These are phyloP conservation scores for Trichosurus vulpecula DNA, from an alignment of 2,797 vertebrate species.

Conservation along the genomic window DNA sequence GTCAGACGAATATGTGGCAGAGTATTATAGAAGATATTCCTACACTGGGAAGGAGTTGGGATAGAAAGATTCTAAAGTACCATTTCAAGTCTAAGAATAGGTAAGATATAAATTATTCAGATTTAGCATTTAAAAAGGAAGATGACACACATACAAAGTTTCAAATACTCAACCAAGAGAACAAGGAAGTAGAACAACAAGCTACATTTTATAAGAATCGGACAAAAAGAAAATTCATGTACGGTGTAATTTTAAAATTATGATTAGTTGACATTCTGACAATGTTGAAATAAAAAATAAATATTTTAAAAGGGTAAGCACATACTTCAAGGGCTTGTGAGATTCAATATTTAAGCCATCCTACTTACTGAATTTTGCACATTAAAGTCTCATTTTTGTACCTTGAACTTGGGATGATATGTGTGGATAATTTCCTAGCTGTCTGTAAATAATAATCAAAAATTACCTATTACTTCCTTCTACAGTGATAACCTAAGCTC, in stretches of 20 bases:
- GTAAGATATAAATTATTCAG: neutral
- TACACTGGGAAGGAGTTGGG: neutral
- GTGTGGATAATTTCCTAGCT: neutral
- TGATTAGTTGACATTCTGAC: conserved; percentile 16
- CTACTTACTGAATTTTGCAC: neutral
- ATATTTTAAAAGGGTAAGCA: conserved; percentile 35
- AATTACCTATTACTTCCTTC: neutral
- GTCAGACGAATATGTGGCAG: too few relatives aligned
- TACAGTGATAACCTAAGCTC: neutral
- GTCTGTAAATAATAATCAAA: conserved; percentile 37
- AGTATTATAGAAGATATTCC: neutral
- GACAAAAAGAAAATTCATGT: conserved; percentile 15
- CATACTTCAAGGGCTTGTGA: neutral
- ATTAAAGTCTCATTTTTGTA: conserved; percentile 6
- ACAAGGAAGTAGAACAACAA: neutral
- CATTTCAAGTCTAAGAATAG: conserved; percentile 25
- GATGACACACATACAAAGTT: conserved; percentile 17
- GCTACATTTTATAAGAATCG: conserved; percentile 4
- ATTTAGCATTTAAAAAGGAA: conserved; percentile 33
- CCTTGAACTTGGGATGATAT: neutral
- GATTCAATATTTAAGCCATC: neutral
- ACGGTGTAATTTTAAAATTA: conserved; percentile 33
- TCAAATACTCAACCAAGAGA: conserved; percentile 7
- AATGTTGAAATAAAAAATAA: conserved; percentile 22
- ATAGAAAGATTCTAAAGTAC: conserved; percentile 13